Evolutionary conservation across 1,140 invertebrate species (phyloP), one percentile per base, ranked within the genome.

Genomic region (Scaptodrosophila lebanonensis): DNA sequence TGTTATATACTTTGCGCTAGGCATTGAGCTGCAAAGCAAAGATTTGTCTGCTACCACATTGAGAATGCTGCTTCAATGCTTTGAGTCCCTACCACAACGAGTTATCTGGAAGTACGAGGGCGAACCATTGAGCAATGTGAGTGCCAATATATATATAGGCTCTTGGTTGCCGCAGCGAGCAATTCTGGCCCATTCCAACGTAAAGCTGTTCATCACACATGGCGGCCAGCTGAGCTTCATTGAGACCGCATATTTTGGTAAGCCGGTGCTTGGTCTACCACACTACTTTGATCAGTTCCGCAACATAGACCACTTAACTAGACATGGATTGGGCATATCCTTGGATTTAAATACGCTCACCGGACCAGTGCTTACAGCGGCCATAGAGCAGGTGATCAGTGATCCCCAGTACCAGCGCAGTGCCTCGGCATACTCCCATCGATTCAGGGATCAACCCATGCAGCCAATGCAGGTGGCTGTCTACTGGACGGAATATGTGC

Each of bases 91-190:
- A 0, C 90, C 91, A 1, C 89, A 91, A 35, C 89, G 88, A 8
- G 88, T 93, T 0, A 66, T 93, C 0, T 92, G 91, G 91, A 93
- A 93, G 75, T 93, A 89, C 87, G 91, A 93, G 68, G 88, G 87
- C 1, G 87, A 90, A 1, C 63, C 75, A n/a, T 52, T 91, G 2
- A 83, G 87, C 0, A 84, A 83, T 6, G 87, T 89, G 39, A 87
- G 90, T 0, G 53, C 79, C 0, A 94, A 93, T 82, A 85, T 94
- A 1, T 88, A 90, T 45, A 66, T 91, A 0, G 86, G 75, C 12
- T 88, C 89, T 16, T 93, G 93, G 92, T 68, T 93, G 6, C 93
- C 93, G 0, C 93, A 94, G 63, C 90, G 90, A 50, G 92, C 92
- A 56, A 88, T 93, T 65, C 75, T 93, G 54, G 93, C 89, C 12